A percentile compares a stretch with the other conserved stretches of the same genome.
phyloP scores from a whole-genome alignment of 2,797 vertebrate species.

The Astyanax mexicanus region DNA sequence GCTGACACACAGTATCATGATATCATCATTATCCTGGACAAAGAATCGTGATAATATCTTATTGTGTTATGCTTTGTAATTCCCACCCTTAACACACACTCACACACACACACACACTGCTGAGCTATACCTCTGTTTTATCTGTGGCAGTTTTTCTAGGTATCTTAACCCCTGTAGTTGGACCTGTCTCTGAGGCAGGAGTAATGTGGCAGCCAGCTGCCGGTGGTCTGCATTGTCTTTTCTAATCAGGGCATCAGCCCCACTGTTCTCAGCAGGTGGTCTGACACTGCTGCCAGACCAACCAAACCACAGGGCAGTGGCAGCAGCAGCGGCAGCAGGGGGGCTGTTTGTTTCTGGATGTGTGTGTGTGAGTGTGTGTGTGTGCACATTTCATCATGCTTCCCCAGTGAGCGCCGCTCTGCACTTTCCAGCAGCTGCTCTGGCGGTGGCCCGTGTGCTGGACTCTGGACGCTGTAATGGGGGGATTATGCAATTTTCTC shows the following conservation, averaged over 20 bases:
- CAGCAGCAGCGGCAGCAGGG: neutral
- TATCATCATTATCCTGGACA: no score
- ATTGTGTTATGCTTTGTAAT: no score
- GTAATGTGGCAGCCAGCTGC: neutral
- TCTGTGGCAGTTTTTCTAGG: neutral
- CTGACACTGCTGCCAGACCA: constrained; percentile 3
- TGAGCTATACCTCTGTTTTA: neutral
- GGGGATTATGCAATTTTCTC: constrained; percentile 44
- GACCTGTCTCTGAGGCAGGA: neutral
- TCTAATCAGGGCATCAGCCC: constrained; percentile 4
- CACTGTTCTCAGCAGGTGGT: constrained; percentile 5
- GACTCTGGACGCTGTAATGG: constrained; percentile 43
- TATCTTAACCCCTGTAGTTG: neutral
- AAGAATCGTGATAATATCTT: no score
- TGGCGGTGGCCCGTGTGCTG: neutral
- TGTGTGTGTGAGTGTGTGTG: neutral
- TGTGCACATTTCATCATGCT: neutral
- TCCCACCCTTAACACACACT: no score
- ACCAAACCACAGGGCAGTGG: neutral
- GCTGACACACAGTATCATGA: neutral
- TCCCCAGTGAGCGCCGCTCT: constrained; percentile 18
- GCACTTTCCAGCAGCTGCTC: constrained; percentile 20
- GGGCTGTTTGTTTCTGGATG: neutral
- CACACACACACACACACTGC: neutral
- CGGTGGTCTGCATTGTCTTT: constrained; percentile 5